phyloP scores from a whole-genome alignment of 2,113 vertebrate genomes.

The Marmota flaviventris region DNA sequence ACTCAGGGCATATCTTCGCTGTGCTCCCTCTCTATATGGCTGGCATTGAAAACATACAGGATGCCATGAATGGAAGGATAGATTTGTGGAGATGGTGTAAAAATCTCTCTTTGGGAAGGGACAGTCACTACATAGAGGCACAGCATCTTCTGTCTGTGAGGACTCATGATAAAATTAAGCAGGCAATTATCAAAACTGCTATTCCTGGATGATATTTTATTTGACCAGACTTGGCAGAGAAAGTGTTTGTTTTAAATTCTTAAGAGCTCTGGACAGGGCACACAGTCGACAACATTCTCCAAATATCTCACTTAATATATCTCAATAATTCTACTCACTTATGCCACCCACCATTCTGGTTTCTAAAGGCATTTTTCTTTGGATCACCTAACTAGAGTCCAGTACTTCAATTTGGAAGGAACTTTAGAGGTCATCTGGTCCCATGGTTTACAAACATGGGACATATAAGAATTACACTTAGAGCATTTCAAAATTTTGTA shows the following conservation, averaged over 20 bases:
- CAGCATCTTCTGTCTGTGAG: neutral
- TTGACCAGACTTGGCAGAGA: neutral
- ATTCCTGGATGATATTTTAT: neutral
- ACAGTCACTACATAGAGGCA: neutral
- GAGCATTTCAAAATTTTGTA: neutral
- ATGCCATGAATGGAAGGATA: neutral
- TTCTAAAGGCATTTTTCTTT: neutral
- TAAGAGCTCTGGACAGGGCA: neutral
- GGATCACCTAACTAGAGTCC: neutral
- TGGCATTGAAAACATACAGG: neutral
- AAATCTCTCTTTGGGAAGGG: neutral
- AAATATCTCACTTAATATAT: neutral
- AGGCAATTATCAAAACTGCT: neutral
- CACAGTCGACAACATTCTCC: neutral
- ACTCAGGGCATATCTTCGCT: neutral
- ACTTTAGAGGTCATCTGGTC: neutral
- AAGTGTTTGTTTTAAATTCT: constrained; percentile 22
- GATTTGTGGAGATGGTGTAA: neutral
- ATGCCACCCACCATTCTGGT: neutral
- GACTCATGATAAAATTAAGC: constrained; percentile 31
- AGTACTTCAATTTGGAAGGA: neutral
- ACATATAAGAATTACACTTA: neutral
- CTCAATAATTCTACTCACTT: neutral
- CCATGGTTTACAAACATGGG: neutral
- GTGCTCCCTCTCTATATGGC: neutral